Percentiles rank a stretch among this genome's conserved stretches.
phyloP scores from a whole-genome alignment of 2,888 invertebrate species.

The Cetonia aurata region DNA sequence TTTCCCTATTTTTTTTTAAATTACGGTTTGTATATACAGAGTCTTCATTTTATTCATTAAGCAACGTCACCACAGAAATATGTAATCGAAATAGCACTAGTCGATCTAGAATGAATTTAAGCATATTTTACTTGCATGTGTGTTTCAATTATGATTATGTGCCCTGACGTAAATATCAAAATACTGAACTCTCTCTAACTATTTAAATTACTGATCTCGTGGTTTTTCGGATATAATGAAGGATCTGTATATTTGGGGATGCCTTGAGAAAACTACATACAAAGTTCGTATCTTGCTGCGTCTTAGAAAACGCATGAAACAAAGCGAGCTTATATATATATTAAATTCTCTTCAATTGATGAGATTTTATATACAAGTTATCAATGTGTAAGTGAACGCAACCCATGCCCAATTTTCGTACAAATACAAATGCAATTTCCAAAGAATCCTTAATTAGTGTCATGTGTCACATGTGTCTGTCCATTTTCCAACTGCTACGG shows the following conservation, averaged over 20 bases:
- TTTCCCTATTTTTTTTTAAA: no score
- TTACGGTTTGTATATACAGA: no score
- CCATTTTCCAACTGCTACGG: conserved; percentile 5
- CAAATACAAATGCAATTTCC: conserved; percentile 12
- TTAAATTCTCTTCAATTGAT: no score
- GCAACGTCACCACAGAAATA: no score
- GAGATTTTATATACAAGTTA: conserved; percentile 20
- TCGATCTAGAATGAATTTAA: no score
- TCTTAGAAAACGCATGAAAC: background rate
- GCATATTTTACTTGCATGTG: no score
- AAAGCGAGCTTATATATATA: background rate
- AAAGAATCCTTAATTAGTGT: conserved; percentile 22
- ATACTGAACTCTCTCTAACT: no score
- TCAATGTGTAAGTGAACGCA: conserved; percentile 27
- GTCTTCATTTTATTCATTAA: no score
- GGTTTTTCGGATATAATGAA: background rate
- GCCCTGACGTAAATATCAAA: no score
- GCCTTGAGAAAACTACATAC: background rate
- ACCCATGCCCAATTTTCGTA: conserved; percentile 23
- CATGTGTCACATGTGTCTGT: conserved; percentile 22
- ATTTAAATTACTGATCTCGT: background rate
- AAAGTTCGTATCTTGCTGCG: background rate
- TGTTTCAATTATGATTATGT: no score
- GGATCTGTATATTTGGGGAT: background rate
- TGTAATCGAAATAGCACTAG: no score